phyloP scores from a whole-genome alignment of 2,888 invertebrate genomes.

The Meloe dianella region DNA sequence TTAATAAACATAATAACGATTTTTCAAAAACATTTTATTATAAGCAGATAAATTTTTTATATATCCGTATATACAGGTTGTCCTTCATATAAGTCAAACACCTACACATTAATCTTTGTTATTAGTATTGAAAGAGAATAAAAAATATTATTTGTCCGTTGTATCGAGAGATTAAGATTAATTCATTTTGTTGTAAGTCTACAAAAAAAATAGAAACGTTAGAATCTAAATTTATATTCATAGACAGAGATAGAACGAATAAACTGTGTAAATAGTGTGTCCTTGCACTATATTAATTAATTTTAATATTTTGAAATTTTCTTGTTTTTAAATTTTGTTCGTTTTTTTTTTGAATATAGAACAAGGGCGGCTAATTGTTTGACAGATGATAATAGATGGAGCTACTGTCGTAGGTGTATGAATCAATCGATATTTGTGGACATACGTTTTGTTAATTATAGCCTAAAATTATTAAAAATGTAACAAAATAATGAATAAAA shows the following conservation, averaged over 20 bases:
- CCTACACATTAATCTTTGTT: no score
- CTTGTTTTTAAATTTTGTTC: background rate
- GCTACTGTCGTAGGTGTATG: background rate
- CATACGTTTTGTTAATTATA: no score
- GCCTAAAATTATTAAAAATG: no score
- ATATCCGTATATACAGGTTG: background rate
- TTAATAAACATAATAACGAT: background rate
- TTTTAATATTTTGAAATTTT: background rate
- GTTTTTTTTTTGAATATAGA: background rate
- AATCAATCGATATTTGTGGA: background rate
- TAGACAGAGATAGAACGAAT: background rate
- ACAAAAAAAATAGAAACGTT: no score
- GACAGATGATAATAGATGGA: background rate
- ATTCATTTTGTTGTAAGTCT: no score
- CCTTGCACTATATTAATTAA: background rate
- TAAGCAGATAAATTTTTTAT: background rate
- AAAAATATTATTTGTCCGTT: no score
- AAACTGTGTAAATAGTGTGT: background rate
- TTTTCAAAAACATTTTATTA: background rate
- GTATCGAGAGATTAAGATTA: no score
- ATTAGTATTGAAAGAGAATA: no score
- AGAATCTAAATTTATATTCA: no score
- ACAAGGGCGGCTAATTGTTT: background rate
- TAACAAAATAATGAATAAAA: background rate
- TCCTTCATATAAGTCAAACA: background rate